Evolutionary conservation across 92 coral and sea anemone genomes (phyloP).

Genomic region (Nematostella vectensis): DNA sequence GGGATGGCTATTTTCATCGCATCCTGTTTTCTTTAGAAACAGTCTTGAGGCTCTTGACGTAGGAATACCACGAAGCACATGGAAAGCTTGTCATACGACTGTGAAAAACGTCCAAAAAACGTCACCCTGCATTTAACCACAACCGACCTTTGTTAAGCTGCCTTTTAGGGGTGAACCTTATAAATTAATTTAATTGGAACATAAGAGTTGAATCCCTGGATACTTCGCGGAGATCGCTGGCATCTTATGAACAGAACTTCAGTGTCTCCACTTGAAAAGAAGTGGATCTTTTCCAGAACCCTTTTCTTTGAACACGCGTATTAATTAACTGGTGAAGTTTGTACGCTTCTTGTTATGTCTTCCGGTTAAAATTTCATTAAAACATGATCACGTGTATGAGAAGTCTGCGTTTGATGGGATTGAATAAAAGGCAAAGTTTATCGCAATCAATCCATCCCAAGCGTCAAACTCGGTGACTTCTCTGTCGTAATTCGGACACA

Average conservation of each 20-base stretch:
- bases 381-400: conserved; percentile 7
- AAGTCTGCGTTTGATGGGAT: not conserved
- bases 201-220: too few species aligned
- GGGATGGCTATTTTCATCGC: conserved; percentile 7
- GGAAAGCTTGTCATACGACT: too few species aligned
- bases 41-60: too few species aligned
- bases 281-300: conserved; percentile 6
- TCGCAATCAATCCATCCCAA: conserved; percentile 20
- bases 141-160: too few species aligned
- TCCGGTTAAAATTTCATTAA: not conserved
- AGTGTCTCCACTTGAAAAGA: conserved; percentile 1
- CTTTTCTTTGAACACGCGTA: conserved; percentile 18
- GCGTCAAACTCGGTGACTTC: conserved; percentile 23
- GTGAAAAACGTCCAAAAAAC: too few species aligned
- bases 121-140: too few species aligned
- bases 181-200: not conserved
- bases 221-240: too few species aligned
- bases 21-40: conserved; percentile 34
- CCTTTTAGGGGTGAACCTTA: too few species aligned
- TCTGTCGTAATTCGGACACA: conserved; percentile 37
- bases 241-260: not conserved
- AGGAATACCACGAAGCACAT: too few species aligned
- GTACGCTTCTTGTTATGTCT: conserved; percentile 16
- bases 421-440: conserved; percentile 26
- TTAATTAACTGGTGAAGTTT: conserved; percentile 8